These are phyloP conservation scores for Epizoanthus stellaris DNA, from an alignment of 92 coral and sea anemone genomes.

Conservation along the genomic window DNA sequence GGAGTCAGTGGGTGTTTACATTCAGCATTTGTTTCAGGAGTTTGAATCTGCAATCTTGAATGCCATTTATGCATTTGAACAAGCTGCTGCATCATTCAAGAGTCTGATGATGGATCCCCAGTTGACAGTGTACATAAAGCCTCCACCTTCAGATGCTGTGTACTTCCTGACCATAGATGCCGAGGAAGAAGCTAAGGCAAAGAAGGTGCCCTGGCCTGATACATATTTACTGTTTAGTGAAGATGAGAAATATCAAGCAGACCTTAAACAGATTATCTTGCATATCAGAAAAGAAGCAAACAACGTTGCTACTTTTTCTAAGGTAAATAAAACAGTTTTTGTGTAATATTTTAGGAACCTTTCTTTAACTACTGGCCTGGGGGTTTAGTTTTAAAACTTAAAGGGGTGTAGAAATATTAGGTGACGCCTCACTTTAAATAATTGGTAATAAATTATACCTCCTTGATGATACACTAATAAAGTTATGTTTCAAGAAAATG, in stretches of 20 bases:
- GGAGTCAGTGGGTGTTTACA: not conserved
- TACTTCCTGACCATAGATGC: conserved; percentile 82
- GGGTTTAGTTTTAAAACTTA: too few relatives aligned
- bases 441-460: not conserved
- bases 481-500: not conserved
- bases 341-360: not conserved
- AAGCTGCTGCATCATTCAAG: conserved; percentile 74
- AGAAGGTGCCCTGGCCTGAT: conserved; percentile 87
- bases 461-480: not conserved
- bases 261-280: conserved; percentile 67
- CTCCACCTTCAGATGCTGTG: conserved; percentile 91
- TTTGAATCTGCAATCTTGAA: conserved; percentile 71
- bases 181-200: conserved; percentile 74
- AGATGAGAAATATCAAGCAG: conserved; percentile 86
- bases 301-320: conserved; percentile 74
- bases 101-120: conserved; percentile 82
- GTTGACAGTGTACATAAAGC: conserved; percentile 76
- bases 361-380: not conserved
- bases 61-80: conserved; percentile 83
- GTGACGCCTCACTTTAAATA: too few relatives aligned
- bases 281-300: conserved; percentile 75
- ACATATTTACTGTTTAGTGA: conserved; percentile 81
- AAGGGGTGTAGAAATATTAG: too few relatives aligned
- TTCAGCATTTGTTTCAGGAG: conserved; percentile 57
- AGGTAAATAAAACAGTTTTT: conserved; percentile 54